These are phyloP conservation scores for Amia ocellicauda DNA, from an alignment of 2,113 vertebrate species.

Conservation along the genomic window DNA sequence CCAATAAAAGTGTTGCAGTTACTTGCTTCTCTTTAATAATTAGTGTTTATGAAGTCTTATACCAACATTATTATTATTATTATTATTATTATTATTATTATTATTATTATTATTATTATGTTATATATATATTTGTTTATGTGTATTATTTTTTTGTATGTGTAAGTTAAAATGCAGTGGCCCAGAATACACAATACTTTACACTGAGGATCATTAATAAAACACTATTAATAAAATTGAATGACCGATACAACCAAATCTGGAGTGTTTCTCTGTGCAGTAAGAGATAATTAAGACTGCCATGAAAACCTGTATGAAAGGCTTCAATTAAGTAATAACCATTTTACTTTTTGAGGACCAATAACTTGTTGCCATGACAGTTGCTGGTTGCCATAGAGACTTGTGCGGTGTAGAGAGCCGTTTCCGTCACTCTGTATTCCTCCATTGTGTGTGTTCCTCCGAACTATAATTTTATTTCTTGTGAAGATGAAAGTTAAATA, in stretches of 20 bases:
- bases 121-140: no score
- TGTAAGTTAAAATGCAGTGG: no score
- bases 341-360: slow-evolving; percentile 51
- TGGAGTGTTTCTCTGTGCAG: slow-evolving; percentile 1
- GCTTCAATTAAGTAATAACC: slow-evolving; percentile 50
- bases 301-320: slow-evolving; percentile 21
- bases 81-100: no score
- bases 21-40: no score
- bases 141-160: no score
- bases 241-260: no score
- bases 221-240: no score
- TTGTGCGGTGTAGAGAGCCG: slow-evolving; percentile 18
- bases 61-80: no score
- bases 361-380: slow-evolving; percentile 64
- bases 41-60: no score
- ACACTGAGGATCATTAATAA: no score
- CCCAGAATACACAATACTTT: no score
- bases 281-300: neutral
- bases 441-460: neutral
- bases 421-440: neutral
- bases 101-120: neutral
- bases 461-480: neutral
- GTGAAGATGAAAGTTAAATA: neutral
- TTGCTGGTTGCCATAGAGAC: slow-evolving; percentile 71
- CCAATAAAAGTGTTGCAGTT: no score